Conservation (phyloP, 2,888 invertebrate species). For the Scelioninae gen. 1 region DNA sequence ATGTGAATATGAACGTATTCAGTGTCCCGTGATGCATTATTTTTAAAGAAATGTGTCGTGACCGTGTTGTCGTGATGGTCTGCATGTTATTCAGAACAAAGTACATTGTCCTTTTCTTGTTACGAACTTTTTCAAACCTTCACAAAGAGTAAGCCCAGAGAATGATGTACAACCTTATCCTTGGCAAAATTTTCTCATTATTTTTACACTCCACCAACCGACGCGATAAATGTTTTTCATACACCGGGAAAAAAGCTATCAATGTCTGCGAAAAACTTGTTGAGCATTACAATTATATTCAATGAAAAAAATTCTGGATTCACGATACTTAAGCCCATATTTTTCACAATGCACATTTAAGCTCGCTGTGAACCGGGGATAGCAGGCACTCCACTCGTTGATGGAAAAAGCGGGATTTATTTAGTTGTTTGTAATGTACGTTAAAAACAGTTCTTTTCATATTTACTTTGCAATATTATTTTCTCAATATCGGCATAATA, state of each 20-base stretch:
- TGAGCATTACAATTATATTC: conserved; percentile 44
- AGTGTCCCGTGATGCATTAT: conserved; percentile 44
- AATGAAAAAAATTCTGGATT: conserved; percentile 21
- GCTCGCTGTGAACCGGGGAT: conserved; percentile 11
- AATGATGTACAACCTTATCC: conserved; percentile 73
- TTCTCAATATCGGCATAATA: not conserved
- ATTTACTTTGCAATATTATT: not conserved
- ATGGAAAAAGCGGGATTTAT: conserved; percentile 25
- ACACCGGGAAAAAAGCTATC: conserved; percentile 35
- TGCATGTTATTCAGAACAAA: conserved; percentile 61
- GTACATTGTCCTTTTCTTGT: conserved; percentile 62
- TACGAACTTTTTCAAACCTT: conserved; percentile 60
- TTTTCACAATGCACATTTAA: conserved; percentile 20
- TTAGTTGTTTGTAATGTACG: conserved; percentile 22
- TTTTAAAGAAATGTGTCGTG: conserved; percentile 50
- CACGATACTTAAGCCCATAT: conserved; percentile 23
- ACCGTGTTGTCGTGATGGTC: conserved; percentile 26
- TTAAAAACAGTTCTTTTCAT: not conserved
- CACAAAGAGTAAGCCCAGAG: conserved; percentile 55
- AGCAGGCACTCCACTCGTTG: conserved; percentile 9
- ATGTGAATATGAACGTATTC: conserved; percentile 30
- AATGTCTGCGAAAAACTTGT: conserved; percentile 47
- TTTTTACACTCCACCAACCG: conserved; percentile 64
- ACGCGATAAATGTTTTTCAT: conserved; percentile 60
- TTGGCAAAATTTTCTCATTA: conserved; percentile 73